Evolutionary conservation across 2,797 vertebrate genomes (phyloP).

Genomic region (Diglossa cyanea): DNA sequence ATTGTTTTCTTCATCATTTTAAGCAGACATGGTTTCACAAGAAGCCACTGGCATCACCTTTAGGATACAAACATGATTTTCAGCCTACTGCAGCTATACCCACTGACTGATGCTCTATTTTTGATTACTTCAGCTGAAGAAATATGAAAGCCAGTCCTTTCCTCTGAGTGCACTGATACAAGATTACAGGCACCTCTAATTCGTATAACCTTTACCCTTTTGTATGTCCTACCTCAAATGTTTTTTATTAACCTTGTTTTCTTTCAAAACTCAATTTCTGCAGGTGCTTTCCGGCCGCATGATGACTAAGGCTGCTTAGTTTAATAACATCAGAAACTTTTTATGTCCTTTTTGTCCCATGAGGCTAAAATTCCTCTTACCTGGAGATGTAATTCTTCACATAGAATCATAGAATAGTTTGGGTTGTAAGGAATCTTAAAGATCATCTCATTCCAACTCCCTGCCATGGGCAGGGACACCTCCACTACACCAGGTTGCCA

Average conservation of each 20-base stretch:
- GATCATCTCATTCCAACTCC: background rate
- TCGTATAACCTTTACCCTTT: background rate
- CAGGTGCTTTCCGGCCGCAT: background rate
- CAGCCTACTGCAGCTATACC: background rate
- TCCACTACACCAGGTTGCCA: background rate
- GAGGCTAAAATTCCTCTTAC: background rate
- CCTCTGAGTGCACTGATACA: background rate
- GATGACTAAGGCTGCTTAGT: background rate
- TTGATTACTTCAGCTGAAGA: background rate
- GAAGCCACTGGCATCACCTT: background rate
- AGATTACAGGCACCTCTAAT: background rate
- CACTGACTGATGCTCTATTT: background rate
- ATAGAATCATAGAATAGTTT: background rate
- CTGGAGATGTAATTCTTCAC: background rate
- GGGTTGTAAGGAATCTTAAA: background rate
- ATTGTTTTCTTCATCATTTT: background rate
- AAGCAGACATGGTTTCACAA: background rate
- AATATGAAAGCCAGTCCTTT: background rate
- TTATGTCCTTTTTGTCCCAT: background rate
- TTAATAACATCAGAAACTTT: background rate
- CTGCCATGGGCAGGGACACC: background rate
- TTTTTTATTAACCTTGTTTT: conserved; percentile 12
- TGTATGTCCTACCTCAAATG: background rate
- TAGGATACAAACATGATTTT: background rate
- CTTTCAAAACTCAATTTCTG: conserved; percentile 5